A percentile compares a stretch with the other conserved stretches of the same genome.
Evolutionary conservation across 2,113 vertebrate genomes (phyloP).

Genomic region (Eudyptes chrysolophus): DNA sequence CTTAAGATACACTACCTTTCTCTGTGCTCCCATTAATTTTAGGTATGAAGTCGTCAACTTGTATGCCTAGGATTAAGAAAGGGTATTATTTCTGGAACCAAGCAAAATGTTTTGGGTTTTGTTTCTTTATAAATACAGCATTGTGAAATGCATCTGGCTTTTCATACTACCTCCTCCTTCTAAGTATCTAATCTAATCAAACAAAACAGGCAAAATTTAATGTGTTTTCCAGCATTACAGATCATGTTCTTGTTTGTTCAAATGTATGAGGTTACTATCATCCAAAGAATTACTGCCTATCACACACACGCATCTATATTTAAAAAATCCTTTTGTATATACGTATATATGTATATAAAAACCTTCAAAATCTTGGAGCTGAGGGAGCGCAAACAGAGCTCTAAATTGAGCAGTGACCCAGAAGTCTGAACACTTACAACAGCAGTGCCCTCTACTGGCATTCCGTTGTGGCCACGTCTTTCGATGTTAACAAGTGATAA

Average conservation of each 20-base stretch:
- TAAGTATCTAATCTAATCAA: not conserved
- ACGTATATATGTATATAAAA: not conserved
- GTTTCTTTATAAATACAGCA: not conserved
- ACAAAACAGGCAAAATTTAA: not conserved
- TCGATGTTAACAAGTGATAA: too few species aligned
- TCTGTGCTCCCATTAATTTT: slow-evolving; percentile 87
- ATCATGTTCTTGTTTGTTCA: not conserved
- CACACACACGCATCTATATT: not conserved
- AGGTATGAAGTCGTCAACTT: slow-evolving; percentile 86
- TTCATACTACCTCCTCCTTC: not conserved
- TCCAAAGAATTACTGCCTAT: not conserved
- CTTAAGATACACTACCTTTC: slow-evolving; percentile 81
- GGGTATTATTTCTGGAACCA: slow-evolving; percentile 72
- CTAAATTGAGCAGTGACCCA: not conserved
- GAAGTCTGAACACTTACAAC: not conserved
- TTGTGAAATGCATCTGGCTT: not conserved
- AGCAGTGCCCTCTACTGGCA: slow-evolving; percentile 69
- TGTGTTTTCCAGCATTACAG: not conserved
- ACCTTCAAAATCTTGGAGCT: not conserved
- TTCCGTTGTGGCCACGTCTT: not conserved
- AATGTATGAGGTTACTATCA: not conserved
- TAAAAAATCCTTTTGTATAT: not conserved
- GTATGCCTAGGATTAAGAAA: slow-evolving; percentile 86
- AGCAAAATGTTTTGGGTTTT: slow-evolving; percentile 15
- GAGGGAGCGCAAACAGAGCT: not conserved